These are phyloP conservation scores for Montipora foliosa DNA, from an alignment of 64 coral and sea anemone species.

Conservation along the genomic window DNA sequence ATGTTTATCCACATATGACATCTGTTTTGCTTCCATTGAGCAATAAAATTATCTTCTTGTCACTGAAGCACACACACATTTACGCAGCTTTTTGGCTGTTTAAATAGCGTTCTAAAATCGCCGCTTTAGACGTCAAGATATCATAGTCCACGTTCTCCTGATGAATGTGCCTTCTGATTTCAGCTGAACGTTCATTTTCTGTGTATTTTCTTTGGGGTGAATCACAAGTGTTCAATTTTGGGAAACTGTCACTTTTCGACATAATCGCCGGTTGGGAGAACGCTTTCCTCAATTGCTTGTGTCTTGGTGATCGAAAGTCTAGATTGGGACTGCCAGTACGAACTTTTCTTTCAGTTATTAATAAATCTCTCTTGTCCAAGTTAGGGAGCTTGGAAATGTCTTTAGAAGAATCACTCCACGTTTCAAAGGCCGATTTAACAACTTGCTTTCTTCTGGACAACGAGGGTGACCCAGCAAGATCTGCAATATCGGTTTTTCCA, in stretches of 20 bases:
- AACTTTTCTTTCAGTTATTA: neutral
- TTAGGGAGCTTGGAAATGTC: neutral
- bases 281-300: neutral
- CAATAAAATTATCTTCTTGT: neutral
- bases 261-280: neutral
- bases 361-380: neutral
- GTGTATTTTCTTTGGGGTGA: neutral
- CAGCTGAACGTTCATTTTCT: slow-evolving; percentile 10
- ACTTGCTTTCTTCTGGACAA: neutral
- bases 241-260: slow-evolving; percentile 2
- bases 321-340: neutral
- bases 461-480: slow-evolving; percentile 2
- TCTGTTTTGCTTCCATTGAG: neutral
- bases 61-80: neutral
- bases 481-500: slow-evolving; percentile 20
- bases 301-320: neutral
- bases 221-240: neutral
- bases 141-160: slow-evolving; percentile 20
- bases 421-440: neutral
- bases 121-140: slow-evolving; percentile 16
- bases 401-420: neutral
- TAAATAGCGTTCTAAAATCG: slow-evolving; percentile 39
- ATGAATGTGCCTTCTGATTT: slow-evolving; percentile 15
- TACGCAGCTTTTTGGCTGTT: slow-evolving; percentile 25
- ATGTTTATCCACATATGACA: neutral